Evolutionary conservation across 2,888 invertebrate species (phyloP).

Genomic region (Drosophila diplacantha): DNA sequence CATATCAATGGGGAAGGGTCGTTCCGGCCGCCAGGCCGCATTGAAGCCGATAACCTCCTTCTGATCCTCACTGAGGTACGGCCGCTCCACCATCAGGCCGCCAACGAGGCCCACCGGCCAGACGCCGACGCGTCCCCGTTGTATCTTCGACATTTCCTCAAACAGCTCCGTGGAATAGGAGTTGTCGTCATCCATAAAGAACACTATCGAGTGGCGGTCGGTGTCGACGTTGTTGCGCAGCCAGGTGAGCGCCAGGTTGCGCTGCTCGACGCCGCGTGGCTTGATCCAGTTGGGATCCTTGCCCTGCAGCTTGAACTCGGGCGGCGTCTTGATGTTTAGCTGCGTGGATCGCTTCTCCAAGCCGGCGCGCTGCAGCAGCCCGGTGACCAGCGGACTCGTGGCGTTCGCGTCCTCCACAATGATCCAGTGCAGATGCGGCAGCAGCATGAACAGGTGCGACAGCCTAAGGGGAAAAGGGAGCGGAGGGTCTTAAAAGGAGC

Average conservation of each 20-base stretch:
- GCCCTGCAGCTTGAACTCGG: conserved; percentile 82
- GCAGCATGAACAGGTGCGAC: conserved; percentile 90
- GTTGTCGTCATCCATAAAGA: conserved; percentile 98
- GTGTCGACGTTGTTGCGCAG: conserved; percentile 76
- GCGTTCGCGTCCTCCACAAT: conserved; percentile 90
- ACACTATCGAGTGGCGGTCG: conserved; percentile 84
- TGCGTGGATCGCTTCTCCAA: conserved; percentile 80
- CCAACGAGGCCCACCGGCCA: conserved; percentile 99
- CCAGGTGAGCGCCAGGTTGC: conserved; percentile 92
- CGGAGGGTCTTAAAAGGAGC: neutral
- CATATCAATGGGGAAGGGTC: conserved; percentile 98
- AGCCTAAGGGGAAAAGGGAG: conserved; percentile 79
- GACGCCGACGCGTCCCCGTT: conserved; percentile 86
- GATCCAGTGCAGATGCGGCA: conserved; percentile 95
- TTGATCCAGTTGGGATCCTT: conserved; percentile 86
- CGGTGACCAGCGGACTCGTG: conserved; percentile 82
- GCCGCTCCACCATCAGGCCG: conserved; percentile 94
- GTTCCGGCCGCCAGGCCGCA: conserved; percentile 91
- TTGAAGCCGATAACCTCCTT: conserved; percentile 80
- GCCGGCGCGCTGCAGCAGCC: conserved; percentile 81
- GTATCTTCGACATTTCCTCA: conserved; percentile 90
- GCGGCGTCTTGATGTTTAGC: conserved; percentile 84
- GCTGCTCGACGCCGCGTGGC: conserved; percentile 93
- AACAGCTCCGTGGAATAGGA: conserved; percentile 93
- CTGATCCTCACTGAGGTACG: conserved; percentile 83